Conservation (phyloP, 2,113 vertebrate genomes). For the Accipiter cooperii region DNA sequence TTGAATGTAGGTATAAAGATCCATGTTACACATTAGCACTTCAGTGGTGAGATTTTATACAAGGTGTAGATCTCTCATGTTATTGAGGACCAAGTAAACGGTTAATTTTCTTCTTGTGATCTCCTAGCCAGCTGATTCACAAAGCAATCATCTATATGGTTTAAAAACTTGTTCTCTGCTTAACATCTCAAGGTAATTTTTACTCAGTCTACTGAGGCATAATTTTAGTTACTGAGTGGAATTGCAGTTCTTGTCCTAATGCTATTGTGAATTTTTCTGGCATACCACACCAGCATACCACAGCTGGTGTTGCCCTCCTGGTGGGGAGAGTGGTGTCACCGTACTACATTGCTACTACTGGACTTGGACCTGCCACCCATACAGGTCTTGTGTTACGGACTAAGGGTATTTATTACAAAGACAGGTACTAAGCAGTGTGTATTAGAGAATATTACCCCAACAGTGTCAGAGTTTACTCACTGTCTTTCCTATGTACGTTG, state of each 20-base stretch:
- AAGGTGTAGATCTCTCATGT: neutral
- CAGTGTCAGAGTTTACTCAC: neutral
- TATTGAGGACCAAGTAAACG: neutral
- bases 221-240: neutral
- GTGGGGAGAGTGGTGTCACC: neutral
- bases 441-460: neutral
- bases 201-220: neutral
- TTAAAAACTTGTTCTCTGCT: neutral
- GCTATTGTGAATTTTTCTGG: neutral
- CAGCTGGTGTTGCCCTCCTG: neutral
- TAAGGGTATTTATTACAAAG: neutral
- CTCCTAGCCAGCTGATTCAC: neutral
- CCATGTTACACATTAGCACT: neutral
- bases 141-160: neutral
- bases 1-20: neutral
- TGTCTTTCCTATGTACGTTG: neutral
- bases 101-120: neutral
- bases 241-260: neutral
- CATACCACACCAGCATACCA: neutral
- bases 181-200: neutral
- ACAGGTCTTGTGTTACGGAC: neutral
- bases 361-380: neutral
- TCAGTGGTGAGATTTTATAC: neutral
- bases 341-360: neutral
- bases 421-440: neutral